Percentiles rank a stretch among this genome's conserved stretches.
Evolutionary conservation across 2,113 vertebrate genomes (phyloP).

Genomic region (Megatriorchis doriae): DNA sequence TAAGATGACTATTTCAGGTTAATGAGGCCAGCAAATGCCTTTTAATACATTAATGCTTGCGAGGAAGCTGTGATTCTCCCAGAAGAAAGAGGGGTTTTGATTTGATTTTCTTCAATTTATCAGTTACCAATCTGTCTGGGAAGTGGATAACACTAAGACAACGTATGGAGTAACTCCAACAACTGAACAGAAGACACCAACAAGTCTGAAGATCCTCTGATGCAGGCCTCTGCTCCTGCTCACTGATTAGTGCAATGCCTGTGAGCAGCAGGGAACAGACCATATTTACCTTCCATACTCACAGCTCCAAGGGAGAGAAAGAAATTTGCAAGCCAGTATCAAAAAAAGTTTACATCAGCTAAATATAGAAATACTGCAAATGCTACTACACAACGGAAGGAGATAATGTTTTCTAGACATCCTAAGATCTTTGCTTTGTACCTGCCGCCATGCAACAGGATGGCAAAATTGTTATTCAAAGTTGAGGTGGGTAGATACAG

Average conservation of each 20-base stretch:
- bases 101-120: neutral
- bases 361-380: neutral
- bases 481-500: neutral
- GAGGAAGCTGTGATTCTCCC: neutral
- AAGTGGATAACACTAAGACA: neutral
- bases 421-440: neutral
- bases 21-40: neutral
- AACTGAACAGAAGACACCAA: neutral
- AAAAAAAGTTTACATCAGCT: neutral
- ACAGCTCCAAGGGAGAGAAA: neutral
- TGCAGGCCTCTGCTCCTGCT: neutral
- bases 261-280: neutral
- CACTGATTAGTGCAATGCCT: neutral
- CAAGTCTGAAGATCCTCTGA: neutral
- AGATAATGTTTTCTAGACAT: neutral
- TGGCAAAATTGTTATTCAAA: neutral
- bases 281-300: neutral
- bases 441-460: neutral
- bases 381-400: neutral
- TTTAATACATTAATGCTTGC: neutral
- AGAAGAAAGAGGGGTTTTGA: rapidly evolving
- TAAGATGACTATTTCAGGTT: neutral
- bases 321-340: neutral
- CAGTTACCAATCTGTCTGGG: neutral
- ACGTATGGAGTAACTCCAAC: neutral